These are phyloP conservation scores for Rhamphomyia laevipes DNA, from an alignment of 2,888 invertebrate species.

Conservation along the genomic window DNA sequence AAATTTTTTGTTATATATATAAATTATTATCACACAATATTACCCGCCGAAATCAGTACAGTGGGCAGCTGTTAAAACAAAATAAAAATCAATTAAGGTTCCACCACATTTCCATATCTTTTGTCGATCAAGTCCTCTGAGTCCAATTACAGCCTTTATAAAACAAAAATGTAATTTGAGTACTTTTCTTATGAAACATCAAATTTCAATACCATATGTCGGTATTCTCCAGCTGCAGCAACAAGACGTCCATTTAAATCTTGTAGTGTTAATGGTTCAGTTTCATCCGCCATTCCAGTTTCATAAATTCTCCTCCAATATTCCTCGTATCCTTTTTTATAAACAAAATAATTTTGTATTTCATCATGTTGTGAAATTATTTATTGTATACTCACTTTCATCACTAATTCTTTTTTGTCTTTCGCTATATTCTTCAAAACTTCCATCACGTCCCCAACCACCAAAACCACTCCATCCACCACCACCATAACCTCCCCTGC, in stretches of 20 bases:
- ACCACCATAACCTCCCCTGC: too few relatives aligned
- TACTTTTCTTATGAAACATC: background rate
- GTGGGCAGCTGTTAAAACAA: constrained; percentile 7
- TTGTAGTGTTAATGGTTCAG: too few relatives aligned
- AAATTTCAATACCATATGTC: constrained; percentile 9
- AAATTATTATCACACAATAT: too few relatives aligned
- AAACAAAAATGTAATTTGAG: too few relatives aligned
- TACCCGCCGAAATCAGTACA: constrained; percentile 6
- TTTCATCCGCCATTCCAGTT: background rate
- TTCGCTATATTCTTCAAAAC: too few relatives aligned
- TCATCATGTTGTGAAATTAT: too few relatives aligned
- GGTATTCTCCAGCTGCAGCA: constrained; percentile 11
- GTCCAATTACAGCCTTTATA: background rate
- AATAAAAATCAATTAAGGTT: constrained; percentile 4
- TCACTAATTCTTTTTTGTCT: too few relatives aligned
- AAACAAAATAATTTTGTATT: too few relatives aligned
- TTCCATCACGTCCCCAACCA: too few relatives aligned
- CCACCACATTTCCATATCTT: constrained; percentile 7
- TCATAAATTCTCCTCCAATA: background rate
- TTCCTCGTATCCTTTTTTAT: background rate
- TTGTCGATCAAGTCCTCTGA: background rate
- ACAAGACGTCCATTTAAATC: constrained; percentile 11
- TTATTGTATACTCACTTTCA: too few relatives aligned
- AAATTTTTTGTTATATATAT: too few relatives aligned
- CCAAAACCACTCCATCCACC: too few relatives aligned